Base-by-base conservation (phyloP, 2,113 vertebrate genomes). In the Anseranas semipalmata region DNA sequence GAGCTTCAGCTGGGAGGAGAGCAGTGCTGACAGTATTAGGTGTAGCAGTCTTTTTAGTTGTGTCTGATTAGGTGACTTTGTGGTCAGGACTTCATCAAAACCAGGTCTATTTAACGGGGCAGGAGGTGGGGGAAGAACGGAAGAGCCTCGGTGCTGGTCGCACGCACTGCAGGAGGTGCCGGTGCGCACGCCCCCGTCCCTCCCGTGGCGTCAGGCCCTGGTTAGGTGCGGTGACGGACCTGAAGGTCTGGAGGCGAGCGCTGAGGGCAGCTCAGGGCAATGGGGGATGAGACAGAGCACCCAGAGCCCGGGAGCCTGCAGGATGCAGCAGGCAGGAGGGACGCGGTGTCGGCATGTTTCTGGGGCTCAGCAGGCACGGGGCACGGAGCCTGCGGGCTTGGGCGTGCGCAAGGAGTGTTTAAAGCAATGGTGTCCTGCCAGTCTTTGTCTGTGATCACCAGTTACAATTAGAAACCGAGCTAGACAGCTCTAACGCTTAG, bases 301-400 rank as follows among this genome's bases (percentile, higher is more conserved):
- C 6, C 10, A 33, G 85, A 33, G 5, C 25, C 5, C 41, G 65
- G 50, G 24, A 2, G 28, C 9, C 10, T 5, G 28, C 20, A 22
- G 65, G 33, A 5, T 5, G 52, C 15, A 3, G 15, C 50, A 16
- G 39, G 80, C 27, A 7, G 50, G 60, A 52, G 45, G 63, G 4
- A 0, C 2, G 0, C 56, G 15, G 15, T 11, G 1, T 17, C 32
- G 30, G 35, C 1, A 0, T 6, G 67, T 33, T 28, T 16, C 66
- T 41, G 16, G 67, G 30, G 52, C 62, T 74, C 89, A 35, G 78
- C 77, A 37, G 15, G 4, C 7, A 0, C 0, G 0, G 35, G n/a
- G 30, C 7, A 1, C 16, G 32, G 39, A 53, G 43, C 16, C 10
- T 5, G 1, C 46, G 87, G 84, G 33, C 5, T 30, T 25, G 30